These are phyloP conservation scores for Podocnemis expansa DNA, from an alignment of 2,113 vertebrate genomes.

Conservation along the genomic window DNA sequence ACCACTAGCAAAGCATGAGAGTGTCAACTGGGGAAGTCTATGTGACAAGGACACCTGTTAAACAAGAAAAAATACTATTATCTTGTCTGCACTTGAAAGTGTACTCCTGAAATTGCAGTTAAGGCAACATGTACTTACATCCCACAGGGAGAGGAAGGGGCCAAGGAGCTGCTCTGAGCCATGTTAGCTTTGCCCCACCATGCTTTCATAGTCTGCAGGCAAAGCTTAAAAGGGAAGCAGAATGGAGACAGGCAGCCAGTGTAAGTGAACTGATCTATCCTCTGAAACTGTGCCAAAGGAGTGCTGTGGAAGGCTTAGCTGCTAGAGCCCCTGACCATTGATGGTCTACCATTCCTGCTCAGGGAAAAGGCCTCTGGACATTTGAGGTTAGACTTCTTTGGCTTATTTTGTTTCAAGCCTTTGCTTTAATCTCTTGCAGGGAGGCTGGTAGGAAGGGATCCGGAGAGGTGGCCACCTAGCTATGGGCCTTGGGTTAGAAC, in stretches of 20 bases:
- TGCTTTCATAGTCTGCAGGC: not conserved
- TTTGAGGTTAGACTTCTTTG: too few relatives aligned
- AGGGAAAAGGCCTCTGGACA: too few relatives aligned
- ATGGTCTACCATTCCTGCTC: too few relatives aligned
- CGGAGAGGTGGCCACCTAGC: too few relatives aligned
- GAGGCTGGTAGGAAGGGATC: too few relatives aligned
- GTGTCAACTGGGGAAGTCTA: not conserved
- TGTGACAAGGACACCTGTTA: not conserved
- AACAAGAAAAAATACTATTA: not conserved
- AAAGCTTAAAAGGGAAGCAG: not conserved
- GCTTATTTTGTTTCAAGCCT: too few relatives aligned
- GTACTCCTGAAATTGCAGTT: not conserved
- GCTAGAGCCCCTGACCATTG: too few relatives aligned
- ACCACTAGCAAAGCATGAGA: not conserved
- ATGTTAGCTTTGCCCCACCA: not conserved
- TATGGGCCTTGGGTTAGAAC: too few relatives aligned
- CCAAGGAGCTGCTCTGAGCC: not conserved
- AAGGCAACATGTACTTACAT: rapidly evolving
- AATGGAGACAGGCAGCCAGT: not conserved
- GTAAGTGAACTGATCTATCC: not conserved
- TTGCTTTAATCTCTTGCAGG: too few relatives aligned
- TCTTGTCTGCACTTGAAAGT: not conserved
- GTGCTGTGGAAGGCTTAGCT: not conserved
- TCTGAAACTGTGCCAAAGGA: not conserved
- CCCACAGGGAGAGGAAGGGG: not conserved